Percentiles rank a stretch among this genome's conserved stretches.
These are phyloP conservation scores for Notodonta dromedarius DNA, from an alignment of 2,888 invertebrate species.

Conservation along the genomic window DNA sequence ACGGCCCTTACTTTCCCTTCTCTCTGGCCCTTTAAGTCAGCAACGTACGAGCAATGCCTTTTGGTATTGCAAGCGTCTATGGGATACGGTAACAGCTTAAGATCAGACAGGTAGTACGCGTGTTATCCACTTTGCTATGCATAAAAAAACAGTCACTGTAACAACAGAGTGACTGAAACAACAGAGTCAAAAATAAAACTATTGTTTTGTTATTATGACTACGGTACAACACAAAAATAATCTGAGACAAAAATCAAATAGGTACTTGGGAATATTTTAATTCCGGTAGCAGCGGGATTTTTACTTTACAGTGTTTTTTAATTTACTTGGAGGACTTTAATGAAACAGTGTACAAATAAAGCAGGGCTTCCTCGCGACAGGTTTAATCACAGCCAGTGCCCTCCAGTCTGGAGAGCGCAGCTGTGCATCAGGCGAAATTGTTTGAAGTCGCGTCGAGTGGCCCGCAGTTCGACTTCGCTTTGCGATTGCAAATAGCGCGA, in stretches of 20 bases:
- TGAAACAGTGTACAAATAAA: slow-evolving; percentile 54
- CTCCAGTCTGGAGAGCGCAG: slow-evolving; percentile 58
- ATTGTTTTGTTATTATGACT: too few species aligned
- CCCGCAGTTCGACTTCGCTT: slow-evolving; percentile 30
- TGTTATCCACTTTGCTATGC: too few species aligned
- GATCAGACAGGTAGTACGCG: too few species aligned
- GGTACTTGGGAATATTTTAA: not conserved
- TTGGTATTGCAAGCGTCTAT: too few species aligned
- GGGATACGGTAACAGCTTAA: too few species aligned
- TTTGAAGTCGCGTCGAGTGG: slow-evolving; percentile 59
- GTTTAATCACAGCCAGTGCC: slow-evolving; percentile 72
- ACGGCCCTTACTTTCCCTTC: too few species aligned
- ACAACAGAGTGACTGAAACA: too few species aligned
- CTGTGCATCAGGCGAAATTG: slow-evolving; percentile 61
- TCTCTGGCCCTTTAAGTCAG: too few species aligned
- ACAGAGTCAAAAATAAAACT: too few species aligned
- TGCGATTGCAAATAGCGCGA: slow-evolving; percentile 11
- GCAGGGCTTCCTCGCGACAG: slow-evolving; percentile 45
- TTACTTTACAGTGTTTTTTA: slow-evolving; percentile 21
- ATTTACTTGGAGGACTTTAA: slow-evolving; percentile 36
- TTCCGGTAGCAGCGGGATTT: slow-evolving; percentile 18
- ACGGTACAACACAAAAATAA: too few species aligned
- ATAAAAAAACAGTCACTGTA: too few species aligned
- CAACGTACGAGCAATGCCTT: too few species aligned
- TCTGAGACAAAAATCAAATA: not conserved